Evolutionary conservation across 2,113 vertebrate species (phyloP), one percentile per base, ranked within the genome.

Genomic region (Glaucidium brasilianum): DNA sequence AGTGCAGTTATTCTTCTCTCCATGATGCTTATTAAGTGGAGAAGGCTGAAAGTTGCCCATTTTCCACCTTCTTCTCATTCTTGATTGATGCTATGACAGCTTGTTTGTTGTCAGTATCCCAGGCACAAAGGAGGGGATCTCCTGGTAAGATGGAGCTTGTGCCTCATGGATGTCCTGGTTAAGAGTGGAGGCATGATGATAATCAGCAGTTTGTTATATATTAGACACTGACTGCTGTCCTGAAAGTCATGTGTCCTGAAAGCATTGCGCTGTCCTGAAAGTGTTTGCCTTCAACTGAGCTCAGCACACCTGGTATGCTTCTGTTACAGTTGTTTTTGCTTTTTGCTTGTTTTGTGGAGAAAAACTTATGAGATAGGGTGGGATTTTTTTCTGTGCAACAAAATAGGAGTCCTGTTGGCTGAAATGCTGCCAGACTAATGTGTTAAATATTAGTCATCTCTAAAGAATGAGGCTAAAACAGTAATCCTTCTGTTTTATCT

Each of bases 401-500:
- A 86, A 76, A 34, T 11, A 68, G 53, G 35, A 56, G 58, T 91
- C 27, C 59, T 66, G 34, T 77, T 91, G 62, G 45, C 39, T 94
- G 84, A 90, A 92, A 94, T 75, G 37, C 66, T 88, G 56, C 43
- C 71, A 88, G 82, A 88, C 71, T 34, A 76, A 68, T 47, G 25
- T 82, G 20, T 79, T 88, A 83, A 92, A 50, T 80, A 83, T 37
- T 90, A 88, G 45, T 92, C 8, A 69, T 79, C 45, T 64, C 53
- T 73, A 66, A 93, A 93, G 21, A 90, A 90, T 19, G 18, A 86
- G 43, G 26, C 63, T 80, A 74, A 83, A 83, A 8, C 6, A 45
- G 14, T 60, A n/a, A 73, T 88, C 35, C 35, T 95, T 75, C n/a
- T 76, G 45, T 52, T 95, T 76, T 83, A 43, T 62, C 76, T 73